These are phyloP conservation scores for Stomorhina lunata DNA, from an alignment of 2,888 invertebrate genomes.

Conservation along the genomic window DNA sequence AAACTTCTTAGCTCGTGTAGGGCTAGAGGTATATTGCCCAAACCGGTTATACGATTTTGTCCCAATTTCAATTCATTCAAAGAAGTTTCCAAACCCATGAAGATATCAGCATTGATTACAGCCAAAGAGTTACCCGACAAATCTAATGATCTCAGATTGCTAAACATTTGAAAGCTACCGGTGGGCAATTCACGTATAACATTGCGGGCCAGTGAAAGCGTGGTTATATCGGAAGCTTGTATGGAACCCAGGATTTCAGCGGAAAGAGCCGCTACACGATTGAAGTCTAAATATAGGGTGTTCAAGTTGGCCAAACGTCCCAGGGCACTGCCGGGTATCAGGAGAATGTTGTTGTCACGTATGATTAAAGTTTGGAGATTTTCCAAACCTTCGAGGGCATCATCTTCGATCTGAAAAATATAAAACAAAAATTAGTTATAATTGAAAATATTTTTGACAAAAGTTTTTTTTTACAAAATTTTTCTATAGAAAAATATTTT, in stretches of 20 bases:
- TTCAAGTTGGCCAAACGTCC: conserved; percentile 88
- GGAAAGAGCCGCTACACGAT: conserved; percentile 91
- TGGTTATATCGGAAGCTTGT: conserved; percentile 85
- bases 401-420: conserved; percentile 88
- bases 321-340: conserved; percentile 91
- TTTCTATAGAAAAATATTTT: too few relatives aligned
- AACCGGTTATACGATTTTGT: conserved; percentile 86
- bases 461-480: too few relatives aligned
- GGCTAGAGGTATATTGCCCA: conserved; percentile 84
- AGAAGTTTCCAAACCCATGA: conserved; percentile 87
- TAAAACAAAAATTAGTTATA: background rate
- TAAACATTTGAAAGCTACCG: conserved; percentile 89
- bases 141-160: conserved; percentile 85
- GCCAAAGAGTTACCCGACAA: conserved; percentile 90
- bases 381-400: conserved; percentile 90
- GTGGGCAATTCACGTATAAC: conserved; percentile 92
- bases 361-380: conserved; percentile 88
- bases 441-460: background rate
- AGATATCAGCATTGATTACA: conserved; percentile 86
- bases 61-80: conserved; percentile 86
- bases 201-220: conserved; percentile 89
- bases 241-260: conserved; percentile 88
- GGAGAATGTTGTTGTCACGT: conserved; percentile 92
- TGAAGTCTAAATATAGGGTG: conserved; percentile 89
- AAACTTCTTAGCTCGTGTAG: conserved; percentile 85